Evolutionary conservation across 2,888 invertebrate genomes (phyloP).

Genomic region (Mesodorylaimus sp.): DNA sequence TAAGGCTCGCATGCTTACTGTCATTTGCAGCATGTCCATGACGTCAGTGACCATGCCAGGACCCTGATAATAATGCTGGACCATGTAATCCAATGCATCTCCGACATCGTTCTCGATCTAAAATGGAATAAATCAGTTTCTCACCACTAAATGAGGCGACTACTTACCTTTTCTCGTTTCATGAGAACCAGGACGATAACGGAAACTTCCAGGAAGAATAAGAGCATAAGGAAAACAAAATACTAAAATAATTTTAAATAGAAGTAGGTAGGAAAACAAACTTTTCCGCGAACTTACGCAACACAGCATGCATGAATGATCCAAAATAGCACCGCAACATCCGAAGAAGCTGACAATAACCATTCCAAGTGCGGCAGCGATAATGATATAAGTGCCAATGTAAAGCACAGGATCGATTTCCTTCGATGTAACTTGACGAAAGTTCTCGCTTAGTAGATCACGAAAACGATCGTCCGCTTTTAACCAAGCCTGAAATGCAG

Average conservation of each 20-base stretch:
- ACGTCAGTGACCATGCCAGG: conserved; percentile 25
- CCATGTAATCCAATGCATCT: conserved; percentile 28
- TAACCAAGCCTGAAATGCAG: too few species aligned
- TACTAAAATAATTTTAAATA: too few species aligned
- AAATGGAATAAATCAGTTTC: conserved; percentile 6
- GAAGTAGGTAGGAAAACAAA: too few species aligned
- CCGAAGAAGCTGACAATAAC: background rate
- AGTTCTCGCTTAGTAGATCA: background rate
- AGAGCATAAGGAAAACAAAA: too few species aligned
- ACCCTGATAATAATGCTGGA: conserved; percentile 28
- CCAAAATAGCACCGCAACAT: background rate
- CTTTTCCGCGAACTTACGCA: too few species aligned
- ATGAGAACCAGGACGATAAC: too few species aligned
- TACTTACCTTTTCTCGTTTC: too few species aligned
- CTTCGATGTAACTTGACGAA: background rate
- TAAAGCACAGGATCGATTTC: background rate
- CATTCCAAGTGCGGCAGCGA: background rate
- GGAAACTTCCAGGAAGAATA: too few species aligned
- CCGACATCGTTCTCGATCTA: conserved; percentile 27
- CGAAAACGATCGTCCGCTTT: background rate
- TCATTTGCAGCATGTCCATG: conserved; percentile 24
- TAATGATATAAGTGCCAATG: background rate
- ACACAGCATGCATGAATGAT: background rate
- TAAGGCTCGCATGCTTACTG: conserved; percentile 10
- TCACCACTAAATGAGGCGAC: background rate